These are phyloP conservation scores for Percopsis transmontana DNA, from an alignment of 2,113 vertebrate genomes.

Conservation along the genomic window DNA sequence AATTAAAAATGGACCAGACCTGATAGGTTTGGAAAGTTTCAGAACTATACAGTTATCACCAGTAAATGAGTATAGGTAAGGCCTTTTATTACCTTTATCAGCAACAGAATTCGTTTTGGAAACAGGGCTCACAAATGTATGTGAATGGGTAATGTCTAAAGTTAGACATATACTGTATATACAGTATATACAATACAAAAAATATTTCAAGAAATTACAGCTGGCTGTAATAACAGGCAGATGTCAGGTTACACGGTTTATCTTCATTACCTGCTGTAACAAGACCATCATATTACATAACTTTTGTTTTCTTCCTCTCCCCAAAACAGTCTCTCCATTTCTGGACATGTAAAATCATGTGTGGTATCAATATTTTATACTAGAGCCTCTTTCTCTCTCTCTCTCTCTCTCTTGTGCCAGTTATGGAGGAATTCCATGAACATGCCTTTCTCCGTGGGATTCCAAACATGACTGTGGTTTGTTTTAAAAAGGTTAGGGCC, in stretches of 20 bases:
- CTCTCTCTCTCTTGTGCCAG: conserved; percentile 14
- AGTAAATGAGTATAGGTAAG: too few species aligned
- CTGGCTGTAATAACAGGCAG: conserved; percentile 37
- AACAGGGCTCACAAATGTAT: neutral
- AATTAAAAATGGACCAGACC: too few species aligned
- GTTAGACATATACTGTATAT: neutral
- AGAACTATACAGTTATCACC: too few species aligned
- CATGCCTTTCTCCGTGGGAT: conserved; percentile 71
- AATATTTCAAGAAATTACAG: conserved; percentile 17
- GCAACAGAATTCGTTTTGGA: conserved; percentile 1
- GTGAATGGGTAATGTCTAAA: neutral
- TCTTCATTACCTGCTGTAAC: conserved; percentile 63
- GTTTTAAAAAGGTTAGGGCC: conserved; percentile 68
- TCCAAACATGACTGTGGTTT: conserved; percentile 74
- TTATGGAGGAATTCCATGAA: conserved; percentile 6
- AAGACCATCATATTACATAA: conserved; percentile 56
- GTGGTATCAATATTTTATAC: conserved; percentile 73
- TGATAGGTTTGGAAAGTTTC: too few species aligned
- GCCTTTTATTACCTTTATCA: too few species aligned
- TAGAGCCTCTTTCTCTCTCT: conserved; percentile 31
- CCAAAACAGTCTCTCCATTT: conserved; percentile 51
- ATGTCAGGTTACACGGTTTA: conserved; percentile 34
- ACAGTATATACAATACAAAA: neutral
- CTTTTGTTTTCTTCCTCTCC: conserved; percentile 40
- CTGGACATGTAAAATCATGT: conserved; percentile 71